Evolutionary conservation across 2,888 invertebrate species (phyloP), one percentile per base, ranked within the genome.

Genomic region (Schrankia costaestrigalis): DNA sequence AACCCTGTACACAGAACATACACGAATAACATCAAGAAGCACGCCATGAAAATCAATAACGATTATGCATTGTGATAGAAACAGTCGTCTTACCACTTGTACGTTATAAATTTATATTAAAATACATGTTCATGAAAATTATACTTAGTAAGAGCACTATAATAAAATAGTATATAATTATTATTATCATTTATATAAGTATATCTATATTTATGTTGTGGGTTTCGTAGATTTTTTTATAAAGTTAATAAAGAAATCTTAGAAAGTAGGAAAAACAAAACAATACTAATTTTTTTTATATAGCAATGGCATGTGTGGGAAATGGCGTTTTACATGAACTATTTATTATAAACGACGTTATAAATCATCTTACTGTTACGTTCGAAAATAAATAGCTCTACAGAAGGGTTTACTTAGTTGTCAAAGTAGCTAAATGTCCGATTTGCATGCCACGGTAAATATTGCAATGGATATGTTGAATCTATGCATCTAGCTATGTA

Each of bases 11-110:
- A 55, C 55, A 61, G 44, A 52, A 55, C 52, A 48, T 57, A 67
- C 63, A 53, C 55, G 51, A 60, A 62, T 55, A 67, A 56, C 48
- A 54, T 65, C 52, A 47, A 60, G 55, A 44, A 56, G 67, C 71
- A 71, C 64, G 71, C 59, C 41, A 70, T 51, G 49, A 39, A 61
- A 63, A 66, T 67, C 61, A 63, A 64, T 63, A 60, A 55, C 46
- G 44, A 51, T 48, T 56, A 57, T 42, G 55, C 47, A 54, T 50
- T 41, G 42, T 46, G 49, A 44, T 52, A 29, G 51, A 50, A 41
- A 48, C 36, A 54, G 58, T 57, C 49, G 46, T n/a, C n/a, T n/a
- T n/a, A n/a, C 51, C 44, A 44, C 45, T 30, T 47, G 50, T 25
- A 42, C 46, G n/a, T 40, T 41, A 50, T 44, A 50, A 46, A 35